Evolutionary conservation across 1,140 invertebrate species (phyloP).

Genomic region (Sinonovacula constricta): DNA sequence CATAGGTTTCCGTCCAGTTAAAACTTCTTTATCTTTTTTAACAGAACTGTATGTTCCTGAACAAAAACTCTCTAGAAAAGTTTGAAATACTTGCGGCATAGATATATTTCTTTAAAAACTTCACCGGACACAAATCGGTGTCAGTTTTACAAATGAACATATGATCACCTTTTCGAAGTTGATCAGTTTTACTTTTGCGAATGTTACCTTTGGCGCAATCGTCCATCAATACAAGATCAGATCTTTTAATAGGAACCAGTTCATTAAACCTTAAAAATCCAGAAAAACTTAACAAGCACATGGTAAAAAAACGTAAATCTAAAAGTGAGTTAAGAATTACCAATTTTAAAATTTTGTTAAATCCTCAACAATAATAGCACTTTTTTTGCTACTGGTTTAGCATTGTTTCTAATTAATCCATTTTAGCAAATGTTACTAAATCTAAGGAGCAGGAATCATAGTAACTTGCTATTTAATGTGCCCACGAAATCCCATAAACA

Average conservation of each 20-base stretch:
- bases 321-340: background rate
- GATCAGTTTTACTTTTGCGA: background rate
- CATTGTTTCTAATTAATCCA: slow-evolving; percentile 1
- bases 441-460: background rate
- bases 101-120: no score
- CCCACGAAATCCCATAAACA: slow-evolving; percentile 5
- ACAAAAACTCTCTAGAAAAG: no score
- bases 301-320: slow-evolving; percentile 6
- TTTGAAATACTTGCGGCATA: no score
- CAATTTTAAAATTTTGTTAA: background rate
- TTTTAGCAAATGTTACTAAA: no score
- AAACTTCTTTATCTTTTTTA: no score
- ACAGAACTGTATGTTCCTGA: no score
- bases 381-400: background rate
- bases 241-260: background rate
- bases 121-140: no score
- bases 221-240: no score
- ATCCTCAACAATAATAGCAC: background rate
- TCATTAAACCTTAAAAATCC: slow-evolving; percentile 15
- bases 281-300: background rate
- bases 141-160: no score
- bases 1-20: no score
- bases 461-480: background rate
- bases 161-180: no score
- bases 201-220: background rate